phyloP scores from a whole-genome alignment of 2,113 vertebrate genomes.

The zebrafish (Danio rerio) region DNA sequence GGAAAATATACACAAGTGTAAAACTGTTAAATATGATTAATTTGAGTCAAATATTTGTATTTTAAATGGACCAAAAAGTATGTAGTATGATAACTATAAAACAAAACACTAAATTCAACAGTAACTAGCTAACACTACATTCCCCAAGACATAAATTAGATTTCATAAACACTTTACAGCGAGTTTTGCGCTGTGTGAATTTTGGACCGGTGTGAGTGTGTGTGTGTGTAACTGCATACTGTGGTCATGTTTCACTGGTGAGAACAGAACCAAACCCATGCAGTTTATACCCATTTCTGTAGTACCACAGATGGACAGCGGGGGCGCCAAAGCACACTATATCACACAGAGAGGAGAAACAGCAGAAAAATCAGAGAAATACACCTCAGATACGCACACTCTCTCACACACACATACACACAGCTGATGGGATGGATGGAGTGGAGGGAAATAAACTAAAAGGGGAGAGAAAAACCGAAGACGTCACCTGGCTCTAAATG shows the following conservation, averaged over 20 bases:
- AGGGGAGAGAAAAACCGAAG: conserved; percentile 62
- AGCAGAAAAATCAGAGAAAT: conserved; percentile 65
- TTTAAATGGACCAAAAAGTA: too few species aligned
- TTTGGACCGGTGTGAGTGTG: conserved; percentile 31
- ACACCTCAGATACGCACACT: conserved; percentile 41
- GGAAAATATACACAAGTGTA: too few species aligned
- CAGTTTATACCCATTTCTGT: conserved; percentile 81
- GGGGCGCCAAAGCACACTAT: conserved; percentile 80
- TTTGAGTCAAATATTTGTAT: too few species aligned
- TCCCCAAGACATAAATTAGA: too few species aligned
- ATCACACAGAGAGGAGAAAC: conserved; percentile 76
- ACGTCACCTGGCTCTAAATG: conserved; percentile 89
- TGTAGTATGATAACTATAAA: too few species aligned
- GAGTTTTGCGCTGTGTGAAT: neutral
- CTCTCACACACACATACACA: neutral
- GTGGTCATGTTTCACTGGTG: conserved; percentile 47
- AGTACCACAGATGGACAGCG: conserved; percentile 81
- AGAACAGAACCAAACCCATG: conserved; percentile 80
- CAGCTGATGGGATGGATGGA: conserved; percentile 25
- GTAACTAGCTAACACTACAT: too few species aligned
- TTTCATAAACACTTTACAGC: neutral
- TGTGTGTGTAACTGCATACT: conserved; percentile 1
- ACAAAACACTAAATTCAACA: too few species aligned
- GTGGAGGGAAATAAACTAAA: neutral
- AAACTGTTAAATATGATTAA: too few species aligned